These are phyloP conservation scores for Dexiosoma caninum DNA, from an alignment of 2,888 invertebrate species.

Conservation along the genomic window DNA sequence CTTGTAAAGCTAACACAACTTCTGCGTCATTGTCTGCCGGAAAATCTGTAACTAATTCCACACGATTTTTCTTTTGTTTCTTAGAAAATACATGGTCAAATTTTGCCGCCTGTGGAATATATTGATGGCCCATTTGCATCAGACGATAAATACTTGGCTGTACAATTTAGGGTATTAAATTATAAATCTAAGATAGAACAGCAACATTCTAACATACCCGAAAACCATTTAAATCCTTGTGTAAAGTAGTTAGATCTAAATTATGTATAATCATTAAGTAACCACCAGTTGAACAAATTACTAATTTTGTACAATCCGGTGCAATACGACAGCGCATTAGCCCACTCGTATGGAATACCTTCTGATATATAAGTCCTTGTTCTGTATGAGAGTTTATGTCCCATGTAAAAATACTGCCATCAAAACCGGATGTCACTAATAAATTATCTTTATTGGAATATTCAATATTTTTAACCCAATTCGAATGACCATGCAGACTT, in stretches of 20 bases:
- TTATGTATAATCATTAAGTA: conserved; percentile 93
- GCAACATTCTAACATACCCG: conserved; percentile 82
- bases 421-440: conserved; percentile 93
- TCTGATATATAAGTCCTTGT: conserved; percentile 86
- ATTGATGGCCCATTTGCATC: conserved; percentile 91
- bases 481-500: conserved; percentile 90
- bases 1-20: conserved; percentile 91
- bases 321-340: conserved; percentile 86
- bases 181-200: background rate
- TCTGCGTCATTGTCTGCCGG: conserved; percentile 91
- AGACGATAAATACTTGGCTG: conserved; percentile 93
- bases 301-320: conserved; percentile 91
- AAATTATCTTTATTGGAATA: conserved; percentile 90
- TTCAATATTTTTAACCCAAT: conserved; percentile 98
- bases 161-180: conserved; percentile 59
- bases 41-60: conserved; percentile 95
- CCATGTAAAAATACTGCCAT: conserved; percentile 96
- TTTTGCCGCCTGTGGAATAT: conserved; percentile 87
- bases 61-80: conserved; percentile 86
- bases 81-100: conserved; percentile 90
- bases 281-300: conserved; percentile 94
- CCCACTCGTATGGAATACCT: conserved; percentile 90
- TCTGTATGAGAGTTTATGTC: conserved; percentile 92
- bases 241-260: conserved; percentile 87
- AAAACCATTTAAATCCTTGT: conserved; percentile 89